Evolutionary conservation across 2,888 invertebrate species (phyloP), one percentile per base, ranked within the genome.

Genomic region (Eupithecia pulchellata): DNA sequence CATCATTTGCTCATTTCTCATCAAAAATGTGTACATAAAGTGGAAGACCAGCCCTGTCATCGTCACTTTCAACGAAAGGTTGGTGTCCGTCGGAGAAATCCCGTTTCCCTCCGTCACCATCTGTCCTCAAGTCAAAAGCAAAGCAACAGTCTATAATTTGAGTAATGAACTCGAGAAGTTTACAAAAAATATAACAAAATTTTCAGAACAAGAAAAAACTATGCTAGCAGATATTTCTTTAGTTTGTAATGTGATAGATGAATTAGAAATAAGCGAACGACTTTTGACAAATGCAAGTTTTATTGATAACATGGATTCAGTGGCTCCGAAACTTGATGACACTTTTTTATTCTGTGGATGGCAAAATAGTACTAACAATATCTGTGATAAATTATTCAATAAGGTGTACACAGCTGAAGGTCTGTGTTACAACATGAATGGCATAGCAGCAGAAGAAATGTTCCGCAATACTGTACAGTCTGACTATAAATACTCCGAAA

Each of bases 101-200:
- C 88, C 88, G 4, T 89, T 88, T 74, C 89, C n/a, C 25, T 68
- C 13, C 29, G 29, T 25, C 57, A 86, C 87, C 6, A 86, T 89
- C 62, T 89, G 89, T 65, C 87, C 88, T 0, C 81, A 85, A 71
- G 75, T 79, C 27, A 88, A 60, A 2, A 32, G 58, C 30, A 60
- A 60, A 30, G 77, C n/a, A 77, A 63, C 36, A 27, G 5, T 47
- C 67, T 86, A 83, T 69, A 83, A 85, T 52, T 86, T 80, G 27
- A 75, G 80, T 0, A 34, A 67, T 8, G 72, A 72, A 64, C 62
- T 69, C 25, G 0, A 69, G 0, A 64, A 36, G 25, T 9, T 14
- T 4, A 20, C 17, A 17, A 17, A n/a, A 11, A 25, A 60, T n/a
- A 11, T 4, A 2, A 29, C 32, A 1, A 17, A 27, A 20, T n/a